Conservation (phyloP, 2,113 vertebrate species). For the Catharus bicknelli region DNA sequence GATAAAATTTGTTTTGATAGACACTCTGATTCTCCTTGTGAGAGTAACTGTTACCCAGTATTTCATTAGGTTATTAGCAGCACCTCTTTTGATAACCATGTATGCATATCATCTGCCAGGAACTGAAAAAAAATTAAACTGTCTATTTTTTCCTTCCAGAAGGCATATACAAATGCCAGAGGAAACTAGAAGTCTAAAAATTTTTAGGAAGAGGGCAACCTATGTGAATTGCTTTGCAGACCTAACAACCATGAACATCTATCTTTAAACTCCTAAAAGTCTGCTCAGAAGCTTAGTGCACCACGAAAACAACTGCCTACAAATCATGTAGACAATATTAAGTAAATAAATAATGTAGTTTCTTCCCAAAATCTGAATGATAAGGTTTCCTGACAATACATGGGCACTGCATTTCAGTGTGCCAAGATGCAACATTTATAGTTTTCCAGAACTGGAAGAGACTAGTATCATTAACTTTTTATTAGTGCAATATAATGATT, state of each 20-base stretch:
- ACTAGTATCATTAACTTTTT: background rate
- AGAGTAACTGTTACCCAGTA: background rate
- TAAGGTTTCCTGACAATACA: background rate
- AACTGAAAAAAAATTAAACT: constrained; percentile 8
- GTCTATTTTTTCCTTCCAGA: background rate
- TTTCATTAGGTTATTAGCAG: background rate
- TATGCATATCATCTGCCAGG: background rate
- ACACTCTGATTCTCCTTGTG: background rate
- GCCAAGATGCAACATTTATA: background rate
- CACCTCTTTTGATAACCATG: background rate
- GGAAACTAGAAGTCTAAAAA: background rate
- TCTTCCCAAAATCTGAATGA: background rate
- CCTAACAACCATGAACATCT: background rate
- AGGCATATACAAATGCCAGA: background rate
- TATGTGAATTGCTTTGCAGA: constrained; percentile 11
- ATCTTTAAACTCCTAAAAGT: background rate
- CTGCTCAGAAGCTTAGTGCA: background rate
- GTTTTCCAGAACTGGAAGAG: background rate
- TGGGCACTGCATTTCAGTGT: background rate
- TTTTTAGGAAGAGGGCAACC: background rate
- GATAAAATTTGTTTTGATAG: background rate
- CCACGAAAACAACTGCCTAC: background rate
- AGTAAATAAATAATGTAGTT: background rate
- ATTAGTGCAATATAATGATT: background rate
- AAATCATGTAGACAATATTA: background rate